Conservation (phyloP, 2,113 vertebrate species). For the Zosterops lateralis region DNA sequence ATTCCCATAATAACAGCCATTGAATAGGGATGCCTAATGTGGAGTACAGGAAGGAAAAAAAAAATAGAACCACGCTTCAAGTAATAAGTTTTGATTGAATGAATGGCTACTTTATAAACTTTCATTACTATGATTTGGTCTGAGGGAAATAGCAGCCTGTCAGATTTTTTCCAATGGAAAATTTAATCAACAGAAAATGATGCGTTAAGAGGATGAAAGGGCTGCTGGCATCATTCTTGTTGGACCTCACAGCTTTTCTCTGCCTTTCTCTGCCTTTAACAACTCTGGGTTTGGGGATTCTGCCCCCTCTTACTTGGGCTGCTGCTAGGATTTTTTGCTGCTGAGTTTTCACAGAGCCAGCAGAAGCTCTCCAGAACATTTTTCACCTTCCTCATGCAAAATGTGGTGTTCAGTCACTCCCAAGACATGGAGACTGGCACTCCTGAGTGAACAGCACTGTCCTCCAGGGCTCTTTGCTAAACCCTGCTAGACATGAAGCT, state of each 20-base stretch:
- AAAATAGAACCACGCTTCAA: not conserved
- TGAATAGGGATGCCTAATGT: constrained; percentile 24
- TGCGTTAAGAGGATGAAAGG: not conserved
- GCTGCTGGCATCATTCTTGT: not conserved
- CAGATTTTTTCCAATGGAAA: not conserved
- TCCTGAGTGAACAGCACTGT: not conserved
- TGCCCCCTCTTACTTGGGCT: not conserved
- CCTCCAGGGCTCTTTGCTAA: not conserved
- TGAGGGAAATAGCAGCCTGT: constrained; percentile 1
- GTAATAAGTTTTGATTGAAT: constrained; percentile 43
- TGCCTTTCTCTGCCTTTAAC: not conserved
- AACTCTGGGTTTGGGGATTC: not conserved
- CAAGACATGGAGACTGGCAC: not conserved
- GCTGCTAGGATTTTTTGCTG: not conserved
- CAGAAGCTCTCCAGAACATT: not conserved
- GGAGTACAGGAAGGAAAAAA: not conserved
- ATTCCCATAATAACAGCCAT: constrained; percentile 41
- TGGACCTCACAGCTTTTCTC: not conserved
- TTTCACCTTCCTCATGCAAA: too few relatives aligned
- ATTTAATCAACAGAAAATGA: constrained; percentile 24
- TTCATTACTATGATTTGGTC: constrained; percentile 12
- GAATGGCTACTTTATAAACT: constrained; percentile 41
- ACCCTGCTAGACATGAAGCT: not conserved
- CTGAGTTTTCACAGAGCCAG: not conserved
- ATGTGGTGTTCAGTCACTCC: not conserved